A percentile compares a stretch with the other conserved stretches of the same genome.
Conservation (phyloP, 2,888 invertebrate genomes). For the Tetanocera ferruginea region DNA sequence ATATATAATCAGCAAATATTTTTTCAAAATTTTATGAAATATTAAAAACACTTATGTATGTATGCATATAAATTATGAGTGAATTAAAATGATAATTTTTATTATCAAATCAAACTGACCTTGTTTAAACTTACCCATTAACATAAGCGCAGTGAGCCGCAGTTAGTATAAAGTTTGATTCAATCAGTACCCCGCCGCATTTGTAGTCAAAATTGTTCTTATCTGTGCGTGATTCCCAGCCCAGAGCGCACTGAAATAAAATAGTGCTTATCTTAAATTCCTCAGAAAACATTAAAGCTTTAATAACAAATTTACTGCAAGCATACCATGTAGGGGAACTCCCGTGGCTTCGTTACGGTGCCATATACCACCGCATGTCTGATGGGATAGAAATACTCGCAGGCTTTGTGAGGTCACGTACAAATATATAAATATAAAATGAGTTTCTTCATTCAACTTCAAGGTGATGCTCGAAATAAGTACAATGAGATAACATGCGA, state of each 20-base stretch:
- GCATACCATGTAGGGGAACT: conserved; percentile 44
- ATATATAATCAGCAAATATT: too few relatives aligned
- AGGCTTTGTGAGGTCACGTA: not conserved
- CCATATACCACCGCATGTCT: conserved; percentile 14
- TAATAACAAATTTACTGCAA: not conserved
- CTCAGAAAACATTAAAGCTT: not conserved
- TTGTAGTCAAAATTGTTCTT: not conserved
- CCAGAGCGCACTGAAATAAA: conserved; percentile 3
- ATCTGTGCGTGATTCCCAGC: conserved; percentile 22
- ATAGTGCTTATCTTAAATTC: not conserved
- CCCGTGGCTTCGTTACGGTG: conserved; percentile 16
- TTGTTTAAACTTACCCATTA: conserved; percentile 29
- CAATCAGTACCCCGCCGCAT: conserved; percentile 42
- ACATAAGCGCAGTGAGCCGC: conserved; percentile 42
- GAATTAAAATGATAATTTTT: too few relatives aligned
- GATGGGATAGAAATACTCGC: not conserved
- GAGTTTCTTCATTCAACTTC: too few relatives aligned
- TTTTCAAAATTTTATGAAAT: too few relatives aligned
- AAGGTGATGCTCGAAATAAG: too few relatives aligned
- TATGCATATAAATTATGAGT: too few relatives aligned
- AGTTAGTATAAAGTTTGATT: conserved; percentile 38
- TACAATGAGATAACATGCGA: too few relatives aligned
- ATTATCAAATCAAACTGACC: not conserved
- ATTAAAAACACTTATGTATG: too few relatives aligned
- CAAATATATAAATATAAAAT: not conserved